These are phyloP conservation scores for Caenorhabditis virilis DNA, from an alignment of 2,888 invertebrate genomes.

Conservation along the genomic window DNA sequence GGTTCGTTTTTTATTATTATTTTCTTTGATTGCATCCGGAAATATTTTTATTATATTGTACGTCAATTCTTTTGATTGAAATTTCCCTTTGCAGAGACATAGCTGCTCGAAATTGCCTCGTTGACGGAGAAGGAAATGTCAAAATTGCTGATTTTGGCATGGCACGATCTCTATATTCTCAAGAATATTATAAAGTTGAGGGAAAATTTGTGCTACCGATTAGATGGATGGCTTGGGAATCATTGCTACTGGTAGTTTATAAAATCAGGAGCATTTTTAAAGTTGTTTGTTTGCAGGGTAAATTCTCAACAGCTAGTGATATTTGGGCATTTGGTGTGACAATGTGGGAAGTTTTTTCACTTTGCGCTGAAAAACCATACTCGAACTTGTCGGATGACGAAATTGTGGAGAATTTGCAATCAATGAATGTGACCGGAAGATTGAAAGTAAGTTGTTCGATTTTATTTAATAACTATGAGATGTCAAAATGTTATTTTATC, in stretches of 20 bases:
- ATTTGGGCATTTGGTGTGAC: conserved; percentile 90
- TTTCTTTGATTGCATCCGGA: too few species aligned
- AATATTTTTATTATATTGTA: too few species aligned
- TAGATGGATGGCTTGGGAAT: conserved; percentile 71
- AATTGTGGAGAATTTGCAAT: conserved; percentile 79
- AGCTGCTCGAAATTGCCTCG: conserved; percentile 83
- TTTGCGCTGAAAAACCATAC: conserved; percentile 81
- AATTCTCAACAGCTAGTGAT: conserved; percentile 85
- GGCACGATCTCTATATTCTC: conserved; percentile 80
- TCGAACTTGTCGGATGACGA: conserved; percentile 79
- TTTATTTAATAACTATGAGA: too few species aligned
- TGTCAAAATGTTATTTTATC: not conserved
- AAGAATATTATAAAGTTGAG: conserved; percentile 84
- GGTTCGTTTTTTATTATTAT: conserved; percentile 69
- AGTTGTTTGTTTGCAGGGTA: too few species aligned
- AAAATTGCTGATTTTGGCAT: conserved; percentile 81
- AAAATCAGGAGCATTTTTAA: too few species aligned
- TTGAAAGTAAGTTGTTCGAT: conserved; percentile 34
- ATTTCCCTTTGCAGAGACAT: conserved; percentile 36
- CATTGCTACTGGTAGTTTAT: conserved; percentile 51
- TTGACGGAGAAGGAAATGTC: conserved; percentile 76
- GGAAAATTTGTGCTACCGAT: conserved; percentile 79
- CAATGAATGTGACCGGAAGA: conserved; percentile 35
- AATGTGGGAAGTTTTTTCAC: conserved; percentile 83
- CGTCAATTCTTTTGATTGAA: not conserved